Percentiles rank a stretch among this genome's conserved stretches.
These are phyloP conservation scores for Plecotus auritus DNA, from an alignment of 2,113 vertebrate genomes.

Conservation along the genomic window DNA sequence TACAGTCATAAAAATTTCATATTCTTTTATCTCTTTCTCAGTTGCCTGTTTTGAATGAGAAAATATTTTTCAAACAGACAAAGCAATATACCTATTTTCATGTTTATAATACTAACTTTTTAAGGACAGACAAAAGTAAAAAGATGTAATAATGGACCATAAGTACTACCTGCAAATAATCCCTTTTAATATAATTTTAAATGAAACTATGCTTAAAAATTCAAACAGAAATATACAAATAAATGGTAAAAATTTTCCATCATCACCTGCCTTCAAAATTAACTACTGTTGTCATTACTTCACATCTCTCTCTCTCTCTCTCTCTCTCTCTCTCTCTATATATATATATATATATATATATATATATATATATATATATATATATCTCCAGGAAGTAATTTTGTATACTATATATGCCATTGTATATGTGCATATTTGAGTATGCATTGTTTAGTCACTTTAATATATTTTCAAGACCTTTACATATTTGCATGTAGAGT, in stretches of 20 bases:
- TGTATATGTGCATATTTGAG: not conserved
- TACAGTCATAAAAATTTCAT: not conserved
- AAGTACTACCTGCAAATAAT: not conserved
- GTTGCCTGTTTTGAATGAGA: not conserved
- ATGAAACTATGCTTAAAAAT: not conserved
- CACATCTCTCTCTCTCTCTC: no score
- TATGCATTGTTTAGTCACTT: not conserved
- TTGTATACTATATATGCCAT: not conserved
- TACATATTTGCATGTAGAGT: not conserved
- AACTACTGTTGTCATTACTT: not conserved
- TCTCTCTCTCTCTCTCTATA: not conserved
- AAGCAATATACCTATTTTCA: not conserved
- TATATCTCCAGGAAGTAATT: not conserved
- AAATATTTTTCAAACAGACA: not conserved
- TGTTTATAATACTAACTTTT: not conserved
- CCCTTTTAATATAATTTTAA: not conserved
- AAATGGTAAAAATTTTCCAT: not conserved
- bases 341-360: not conserved
- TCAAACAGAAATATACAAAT: not conserved
- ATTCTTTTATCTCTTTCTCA: not conserved
- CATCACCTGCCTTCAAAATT: not conserved
- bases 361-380: not conserved
- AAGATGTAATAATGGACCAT: not conserved
- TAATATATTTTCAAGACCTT: not conserved
- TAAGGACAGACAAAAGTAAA: not conserved